Conservation (phyloP, 2,888 invertebrate genomes). For the Drosophila antonietae region DNA sequence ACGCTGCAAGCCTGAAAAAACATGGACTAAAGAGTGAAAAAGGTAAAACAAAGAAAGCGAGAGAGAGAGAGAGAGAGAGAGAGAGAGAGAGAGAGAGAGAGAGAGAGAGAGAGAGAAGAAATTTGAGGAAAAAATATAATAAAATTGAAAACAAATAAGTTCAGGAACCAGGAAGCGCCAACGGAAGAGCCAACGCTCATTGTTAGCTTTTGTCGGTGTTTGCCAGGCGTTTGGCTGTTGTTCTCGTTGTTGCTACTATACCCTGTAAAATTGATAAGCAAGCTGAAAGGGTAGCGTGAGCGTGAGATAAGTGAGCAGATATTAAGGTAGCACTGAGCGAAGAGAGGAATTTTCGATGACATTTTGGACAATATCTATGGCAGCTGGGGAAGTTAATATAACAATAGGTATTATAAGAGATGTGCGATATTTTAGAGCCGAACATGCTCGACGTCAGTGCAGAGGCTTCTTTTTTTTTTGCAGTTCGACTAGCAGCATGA, state of each 20-base stretch:
- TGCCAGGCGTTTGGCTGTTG: constrained; percentile 43
- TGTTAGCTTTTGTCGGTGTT: constrained; percentile 61
- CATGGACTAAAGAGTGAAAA: constrained; percentile 3
- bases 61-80: constrained; percentile 1
- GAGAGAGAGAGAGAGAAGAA: constrained; percentile 3
- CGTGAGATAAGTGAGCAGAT: no score
- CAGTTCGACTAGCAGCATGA: constrained; percentile 26
- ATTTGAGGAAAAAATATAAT: constrained; percentile 37
- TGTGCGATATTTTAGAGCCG: background rate
- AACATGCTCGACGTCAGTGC: constrained; percentile 3
- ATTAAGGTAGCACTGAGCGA: background rate
- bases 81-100: background rate
- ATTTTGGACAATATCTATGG: background rate
- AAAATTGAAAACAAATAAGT: constrained; percentile 73
- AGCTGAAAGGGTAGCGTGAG: background rate
- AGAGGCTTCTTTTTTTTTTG: constrained; percentile 4
- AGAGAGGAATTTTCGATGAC: background rate
- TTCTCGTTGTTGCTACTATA: constrained; percentile 30
- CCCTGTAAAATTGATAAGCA: constrained; percentile 4
- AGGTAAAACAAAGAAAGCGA: background rate
- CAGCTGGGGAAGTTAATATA: background rate
- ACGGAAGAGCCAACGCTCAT: constrained; percentile 60
- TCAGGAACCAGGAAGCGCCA: constrained; percentile 59
- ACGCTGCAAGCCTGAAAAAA: background rate
- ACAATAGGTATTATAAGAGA: background rate